Evolutionary conservation across 2,113 vertebrate genomes (phyloP).

Genomic region (Microcebus jonahi): DNA sequence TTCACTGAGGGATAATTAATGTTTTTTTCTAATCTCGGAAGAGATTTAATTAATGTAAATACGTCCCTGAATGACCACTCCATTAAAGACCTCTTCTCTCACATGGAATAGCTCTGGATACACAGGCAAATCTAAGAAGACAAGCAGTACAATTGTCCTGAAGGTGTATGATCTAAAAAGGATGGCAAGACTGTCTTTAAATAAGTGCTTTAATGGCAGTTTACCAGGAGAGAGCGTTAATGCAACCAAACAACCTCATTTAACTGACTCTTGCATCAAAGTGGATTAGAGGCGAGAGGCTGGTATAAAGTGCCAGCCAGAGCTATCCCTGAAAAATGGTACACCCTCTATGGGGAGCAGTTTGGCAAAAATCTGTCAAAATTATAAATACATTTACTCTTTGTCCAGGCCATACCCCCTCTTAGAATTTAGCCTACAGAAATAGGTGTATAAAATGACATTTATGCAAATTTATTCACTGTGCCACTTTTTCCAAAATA

Average conservation of each 20-base stretch:
- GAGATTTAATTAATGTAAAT: not conserved
- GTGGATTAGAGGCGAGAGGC: not conserved
- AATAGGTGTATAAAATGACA: not conserved
- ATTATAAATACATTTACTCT: slow-evolving; percentile 24
- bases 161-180: not conserved
- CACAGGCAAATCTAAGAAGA: slow-evolving; percentile 7
- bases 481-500: not conserved
- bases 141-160: not conserved
- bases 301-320: not conserved
- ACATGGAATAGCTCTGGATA: not conserved
- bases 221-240: not conserved
- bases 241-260: not conserved
- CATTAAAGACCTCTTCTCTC: not conserved
- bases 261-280: not conserved
- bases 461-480: not conserved
- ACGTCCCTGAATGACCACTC: not conserved
- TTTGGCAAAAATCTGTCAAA: slow-evolving; percentile 16
- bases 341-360: not conserved
- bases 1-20: not conserved
- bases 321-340: not conserved
- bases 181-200: not conserved
- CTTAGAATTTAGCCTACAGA: not conserved
- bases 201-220: not conserved
- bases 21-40: not conserved
- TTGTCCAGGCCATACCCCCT: not conserved